phyloP scores from a whole-genome alignment of 2,888 invertebrate species.

The Lepidonotus clava region DNA sequence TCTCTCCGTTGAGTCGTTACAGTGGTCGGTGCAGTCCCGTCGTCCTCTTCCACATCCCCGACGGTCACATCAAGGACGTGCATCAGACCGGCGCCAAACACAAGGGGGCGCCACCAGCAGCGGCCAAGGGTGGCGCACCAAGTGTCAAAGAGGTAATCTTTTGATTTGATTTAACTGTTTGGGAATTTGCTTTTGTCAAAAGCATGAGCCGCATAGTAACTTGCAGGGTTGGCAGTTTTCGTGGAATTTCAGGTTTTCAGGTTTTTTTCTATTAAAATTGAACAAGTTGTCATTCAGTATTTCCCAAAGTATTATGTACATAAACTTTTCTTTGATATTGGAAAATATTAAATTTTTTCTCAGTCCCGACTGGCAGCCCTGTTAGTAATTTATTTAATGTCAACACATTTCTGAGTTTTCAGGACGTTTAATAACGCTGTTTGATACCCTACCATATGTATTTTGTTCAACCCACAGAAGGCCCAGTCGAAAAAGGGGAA shows the following conservation, averaged over 20 bases:
- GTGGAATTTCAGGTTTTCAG: too few species aligned
- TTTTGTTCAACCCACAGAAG: conserved; percentile 72
- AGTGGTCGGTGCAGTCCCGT: conserved; percentile 88
- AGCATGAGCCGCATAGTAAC: too few species aligned
- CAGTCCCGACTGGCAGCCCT: not conserved
- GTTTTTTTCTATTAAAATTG: too few species aligned
- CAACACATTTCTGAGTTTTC: too few species aligned
- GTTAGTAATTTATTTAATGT: not conserved
- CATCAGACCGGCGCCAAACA: conserved; percentile 82
- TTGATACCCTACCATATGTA: not conserved
- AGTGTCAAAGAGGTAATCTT: conserved; percentile 60
- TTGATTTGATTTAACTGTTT: too few species aligned
- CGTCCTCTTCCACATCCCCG: conserved; percentile 95
- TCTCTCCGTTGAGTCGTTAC: conserved; percentile 84
- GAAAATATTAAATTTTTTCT: not conserved
- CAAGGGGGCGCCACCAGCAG: conserved; percentile 65
- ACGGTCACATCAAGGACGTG: conserved; percentile 92
- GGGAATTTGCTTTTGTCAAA: too few species aligned
- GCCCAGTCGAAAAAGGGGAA: conserved; percentile 76
- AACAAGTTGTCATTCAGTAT: too few species aligned
- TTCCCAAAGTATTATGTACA: too few species aligned
- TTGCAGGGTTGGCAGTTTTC: too few species aligned
- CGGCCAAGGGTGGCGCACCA: conserved; percentile 34
- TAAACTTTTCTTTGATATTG: not conserved
- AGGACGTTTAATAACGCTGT: too few species aligned